A percentile compares a stretch with the other conserved stretches of the same genome.
phyloP scores from a whole-genome alignment of 2,888 invertebrate species.

The Pseudococcus longispinus region DNA sequence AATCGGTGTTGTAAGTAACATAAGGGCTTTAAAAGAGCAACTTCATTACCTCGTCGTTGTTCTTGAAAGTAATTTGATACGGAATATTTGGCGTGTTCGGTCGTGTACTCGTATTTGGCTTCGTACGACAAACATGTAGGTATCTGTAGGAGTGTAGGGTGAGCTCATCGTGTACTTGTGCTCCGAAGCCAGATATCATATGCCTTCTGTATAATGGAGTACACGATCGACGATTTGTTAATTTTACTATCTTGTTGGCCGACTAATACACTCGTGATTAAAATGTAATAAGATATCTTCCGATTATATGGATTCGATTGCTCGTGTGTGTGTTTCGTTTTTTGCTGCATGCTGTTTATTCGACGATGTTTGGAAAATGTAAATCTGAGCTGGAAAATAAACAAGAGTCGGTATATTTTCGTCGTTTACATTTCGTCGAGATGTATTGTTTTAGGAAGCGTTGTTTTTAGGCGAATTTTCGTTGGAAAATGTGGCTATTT shows the following conservation, averaged over 20 bases:
- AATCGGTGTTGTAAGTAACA: not conserved
- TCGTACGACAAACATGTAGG: not conserved
- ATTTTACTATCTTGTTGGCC: not conserved
- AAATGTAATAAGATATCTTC: not conserved
- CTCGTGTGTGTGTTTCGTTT: not conserved
- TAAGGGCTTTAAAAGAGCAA: constrained; percentile 7
- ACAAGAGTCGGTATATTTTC: not conserved
- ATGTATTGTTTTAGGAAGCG: not conserved
- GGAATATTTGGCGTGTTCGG: not conserved
- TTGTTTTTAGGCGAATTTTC: not conserved
- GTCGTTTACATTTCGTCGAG: not conserved
- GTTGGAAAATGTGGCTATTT: not conserved
- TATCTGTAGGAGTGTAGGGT: not conserved
- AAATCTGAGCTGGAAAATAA: not conserved
- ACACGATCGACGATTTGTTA: not conserved
- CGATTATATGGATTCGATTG: constrained; percentile 13
- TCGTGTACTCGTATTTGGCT: constrained; percentile 6
- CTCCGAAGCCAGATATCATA: not conserved
- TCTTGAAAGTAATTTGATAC: not conserved
- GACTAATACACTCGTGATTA: not conserved
- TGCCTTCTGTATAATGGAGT: not conserved
- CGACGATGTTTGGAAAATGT: not conserved
- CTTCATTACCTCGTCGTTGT: constrained; percentile 14
- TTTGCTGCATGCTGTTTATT: not conserved
- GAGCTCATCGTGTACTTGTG: not conserved